Evolutionary conservation across 1,140 invertebrate genomes (phyloP).

Genomic region (Dendroctonus ponderosae): DNA sequence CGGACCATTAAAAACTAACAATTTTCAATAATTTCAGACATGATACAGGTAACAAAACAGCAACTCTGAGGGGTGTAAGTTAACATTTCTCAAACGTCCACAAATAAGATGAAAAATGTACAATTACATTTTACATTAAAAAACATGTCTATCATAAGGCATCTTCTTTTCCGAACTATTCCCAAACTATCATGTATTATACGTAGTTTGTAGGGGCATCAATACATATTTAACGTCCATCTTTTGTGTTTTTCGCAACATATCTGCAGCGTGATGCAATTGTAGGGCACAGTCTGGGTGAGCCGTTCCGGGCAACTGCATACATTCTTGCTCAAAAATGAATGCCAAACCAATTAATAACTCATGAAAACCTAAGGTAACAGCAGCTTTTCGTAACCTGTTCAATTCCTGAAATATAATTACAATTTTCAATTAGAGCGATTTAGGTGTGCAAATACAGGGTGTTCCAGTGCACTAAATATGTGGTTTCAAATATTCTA

Average conservation of each 20-base stretch:
- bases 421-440: slow-evolving; percentile 1
- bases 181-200: slow-evolving; percentile 12
- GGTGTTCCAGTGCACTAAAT: too few relatives aligned
- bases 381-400: slow-evolving; percentile 80
- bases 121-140: too few relatives aligned
- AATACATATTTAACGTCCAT: slow-evolving; percentile 65
- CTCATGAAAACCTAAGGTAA: slow-evolving; percentile 85
- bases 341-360: slow-evolving; percentile 71
- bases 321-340: slow-evolving; percentile 88
- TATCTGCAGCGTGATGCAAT: slow-evolving; percentile 81
- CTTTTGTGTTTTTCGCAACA: slow-evolving; percentile 63
- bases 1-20: too few relatives aligned
- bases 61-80: too few relatives aligned
- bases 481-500: too few relatives aligned
- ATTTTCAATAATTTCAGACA: too few relatives aligned
- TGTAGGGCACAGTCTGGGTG: slow-evolving; percentile 88
- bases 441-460: too few relatives aligned
- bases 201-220: slow-evolving; percentile 61
- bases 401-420: slow-evolving; percentile 76
- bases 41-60: too few relatives aligned
- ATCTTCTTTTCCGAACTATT: too few relatives aligned
- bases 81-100: too few relatives aligned
- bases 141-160: too few relatives aligned
- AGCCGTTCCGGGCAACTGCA: slow-evolving; percentile 70
- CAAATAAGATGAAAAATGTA: too few relatives aligned